Conservation (phyloP, 2,888 invertebrate species). For the Drosophila anceps region DNA sequence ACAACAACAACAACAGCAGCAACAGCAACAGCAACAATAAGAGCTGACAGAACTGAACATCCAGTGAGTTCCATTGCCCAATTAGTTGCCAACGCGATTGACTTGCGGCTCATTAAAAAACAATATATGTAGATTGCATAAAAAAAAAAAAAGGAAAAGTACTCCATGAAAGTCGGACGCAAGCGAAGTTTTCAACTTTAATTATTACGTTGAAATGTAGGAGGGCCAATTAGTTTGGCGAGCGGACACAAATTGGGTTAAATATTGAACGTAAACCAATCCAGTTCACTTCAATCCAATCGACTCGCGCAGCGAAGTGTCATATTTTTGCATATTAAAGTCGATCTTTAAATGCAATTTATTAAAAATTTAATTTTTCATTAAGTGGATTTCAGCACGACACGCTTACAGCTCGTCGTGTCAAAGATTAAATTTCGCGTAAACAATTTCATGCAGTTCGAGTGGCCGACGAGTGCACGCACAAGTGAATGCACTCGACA, state of each 20-base stretch:
- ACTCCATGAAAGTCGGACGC: slow-evolving; percentile 35
- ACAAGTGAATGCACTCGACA: slow-evolving; percentile 9
- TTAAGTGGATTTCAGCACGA: slow-evolving; percentile 64
- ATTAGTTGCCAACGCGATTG: slow-evolving; percentile 75
- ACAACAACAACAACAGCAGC: slow-evolving; percentile 24
- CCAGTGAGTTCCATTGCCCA: slow-evolving; percentile 59
- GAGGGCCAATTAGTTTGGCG: slow-evolving; percentile 67
- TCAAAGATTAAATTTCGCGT: slow-evolving; percentile 52
- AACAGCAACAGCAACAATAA: not conserved
- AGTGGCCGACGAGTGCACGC: slow-evolving; percentile 15
- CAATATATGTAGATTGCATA: slow-evolving; percentile 78
- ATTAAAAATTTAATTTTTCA: slow-evolving; percentile 67
- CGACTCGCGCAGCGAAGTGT: slow-evolving; percentile 30
- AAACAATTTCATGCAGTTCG: slow-evolving; percentile 30
- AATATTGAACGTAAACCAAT: slow-evolving; percentile 29
- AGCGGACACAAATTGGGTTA: slow-evolving; percentile 53
- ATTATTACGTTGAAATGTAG: slow-evolving; percentile 65
- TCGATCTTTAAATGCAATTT: slow-evolving; percentile 66
- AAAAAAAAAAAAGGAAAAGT: slow-evolving; percentile 14
- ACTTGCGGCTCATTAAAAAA: slow-evolving; percentile 81
- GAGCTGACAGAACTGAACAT: slow-evolving; percentile 6
- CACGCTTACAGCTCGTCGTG: slow-evolving; percentile 30
- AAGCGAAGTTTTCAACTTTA: slow-evolving; percentile 58
- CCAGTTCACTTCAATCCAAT: slow-evolving; percentile 18
- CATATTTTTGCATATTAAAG: slow-evolving; percentile 63